phyloP scores from a whole-genome alignment of 2,113 vertebrate genomes.

The Oceanodroma tethys region DNA sequence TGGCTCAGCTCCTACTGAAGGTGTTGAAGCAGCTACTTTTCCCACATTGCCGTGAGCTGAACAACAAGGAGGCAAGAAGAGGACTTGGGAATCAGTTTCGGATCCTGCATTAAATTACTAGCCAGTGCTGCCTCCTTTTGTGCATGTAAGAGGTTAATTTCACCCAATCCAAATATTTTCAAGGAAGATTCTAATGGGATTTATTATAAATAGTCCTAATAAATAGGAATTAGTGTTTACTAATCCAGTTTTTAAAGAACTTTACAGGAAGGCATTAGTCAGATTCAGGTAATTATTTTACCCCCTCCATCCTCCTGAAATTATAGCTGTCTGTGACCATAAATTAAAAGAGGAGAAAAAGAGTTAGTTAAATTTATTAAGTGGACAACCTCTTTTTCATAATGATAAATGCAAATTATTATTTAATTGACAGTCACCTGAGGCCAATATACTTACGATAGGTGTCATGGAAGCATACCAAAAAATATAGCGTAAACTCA shows the following conservation, averaged over 20 bases:
- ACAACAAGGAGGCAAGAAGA: neutral
- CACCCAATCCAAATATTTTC: neutral
- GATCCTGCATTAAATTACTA: neutral
- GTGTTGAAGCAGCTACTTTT: neutral
- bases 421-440: neutral
- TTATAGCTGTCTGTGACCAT: neutral
- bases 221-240: neutral
- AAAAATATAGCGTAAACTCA: slow-evolving; percentile 12
- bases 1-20: neutral
- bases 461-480: neutral
- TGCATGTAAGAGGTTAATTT: neutral
- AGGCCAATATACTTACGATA: neutral
- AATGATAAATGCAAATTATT: slow-evolving; percentile 22
- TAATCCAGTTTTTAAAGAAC: neutral
- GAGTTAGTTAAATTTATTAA: neutral
- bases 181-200: neutral
- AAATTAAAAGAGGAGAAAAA: neutral
- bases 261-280: neutral
- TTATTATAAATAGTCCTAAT: neutral
- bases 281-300: neutral
- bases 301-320: neutral
- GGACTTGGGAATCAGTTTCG: neutral
- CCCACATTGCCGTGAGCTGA: neutral
- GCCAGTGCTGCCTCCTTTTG: neutral
- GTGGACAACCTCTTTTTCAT: neutral